Percentiles rank a stretch among this genome's conserved stretches.
These are phyloP conservation scores for Dolichomitus sp. DNA, from an alignment of 2,888 invertebrate species.

Conservation along the genomic window DNA sequence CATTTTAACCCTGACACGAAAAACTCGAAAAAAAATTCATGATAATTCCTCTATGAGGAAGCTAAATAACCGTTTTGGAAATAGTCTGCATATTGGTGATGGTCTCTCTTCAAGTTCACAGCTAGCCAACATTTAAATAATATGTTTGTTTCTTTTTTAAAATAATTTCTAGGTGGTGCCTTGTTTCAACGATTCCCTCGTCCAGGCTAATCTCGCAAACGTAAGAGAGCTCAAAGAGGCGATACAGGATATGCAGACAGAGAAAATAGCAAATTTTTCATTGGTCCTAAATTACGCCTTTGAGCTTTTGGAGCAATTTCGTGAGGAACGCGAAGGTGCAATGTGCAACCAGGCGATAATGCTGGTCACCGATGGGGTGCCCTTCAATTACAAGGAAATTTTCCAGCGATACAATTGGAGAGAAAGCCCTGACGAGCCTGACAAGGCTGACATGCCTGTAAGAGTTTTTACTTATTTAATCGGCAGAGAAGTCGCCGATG, in stretches of 20 bases:
- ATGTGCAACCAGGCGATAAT: conserved; percentile 97
- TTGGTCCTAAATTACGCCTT: conserved; percentile 96
- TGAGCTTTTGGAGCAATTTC: conserved; percentile 91
- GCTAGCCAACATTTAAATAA: background rate
- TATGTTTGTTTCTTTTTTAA: conserved; percentile 42
- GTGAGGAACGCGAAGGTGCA: conserved; percentile 90
- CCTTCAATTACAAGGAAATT: conserved; percentile 96
- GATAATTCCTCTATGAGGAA: too few species aligned
- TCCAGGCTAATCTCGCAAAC: conserved; percentile 96
- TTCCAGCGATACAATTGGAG: conserved; percentile 97
- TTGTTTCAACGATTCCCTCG: conserved; percentile 96
- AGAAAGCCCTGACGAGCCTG: conserved; percentile 88
- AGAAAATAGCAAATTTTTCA: conserved; percentile 97
- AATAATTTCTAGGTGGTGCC: conserved; percentile 87
- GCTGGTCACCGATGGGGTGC: conserved; percentile 99
- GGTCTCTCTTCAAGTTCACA: background rate
- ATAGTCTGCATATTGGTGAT: background rate
- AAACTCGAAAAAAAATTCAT: too few species aligned
- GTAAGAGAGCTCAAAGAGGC: conserved; percentile 93
- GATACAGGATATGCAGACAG: conserved; percentile 93
- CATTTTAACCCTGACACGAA: too few species aligned
- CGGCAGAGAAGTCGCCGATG: conserved; percentile 95
- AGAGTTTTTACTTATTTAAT: conserved; percentile 99
- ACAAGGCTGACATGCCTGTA: conserved; percentile 90
- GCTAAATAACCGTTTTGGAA: background rate